These are phyloP conservation scores for Rissa tridactyla DNA, from an alignment of 2,113 vertebrate species.

Conservation along the genomic window DNA sequence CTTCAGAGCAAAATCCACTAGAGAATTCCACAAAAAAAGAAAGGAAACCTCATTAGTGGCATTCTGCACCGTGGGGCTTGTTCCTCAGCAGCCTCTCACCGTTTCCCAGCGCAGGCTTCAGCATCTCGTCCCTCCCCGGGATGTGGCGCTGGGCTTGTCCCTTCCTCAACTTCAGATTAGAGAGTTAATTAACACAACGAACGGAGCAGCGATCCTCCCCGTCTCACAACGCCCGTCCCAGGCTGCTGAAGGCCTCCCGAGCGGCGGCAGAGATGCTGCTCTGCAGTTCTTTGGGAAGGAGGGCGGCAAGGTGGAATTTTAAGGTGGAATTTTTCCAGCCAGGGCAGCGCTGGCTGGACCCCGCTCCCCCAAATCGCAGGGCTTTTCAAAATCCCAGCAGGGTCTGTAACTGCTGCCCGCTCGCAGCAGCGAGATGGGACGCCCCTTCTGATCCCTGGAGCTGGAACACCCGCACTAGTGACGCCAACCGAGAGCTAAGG, in stretches of 20 bases:
- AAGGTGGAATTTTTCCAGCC: not conserved
- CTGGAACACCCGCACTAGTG: not conserved
- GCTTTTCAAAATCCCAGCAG: accelerated
- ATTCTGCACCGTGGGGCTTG: accelerated
- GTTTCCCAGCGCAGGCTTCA: not conserved
- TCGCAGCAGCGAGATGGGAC: not conserved
- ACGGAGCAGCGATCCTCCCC: accelerated
- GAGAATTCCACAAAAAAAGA: not conserved
- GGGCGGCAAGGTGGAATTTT: not conserved
- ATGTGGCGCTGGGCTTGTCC: not conserved
- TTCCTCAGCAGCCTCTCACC: not conserved
- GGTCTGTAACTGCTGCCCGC: not conserved
- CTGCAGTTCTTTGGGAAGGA: not conserved
- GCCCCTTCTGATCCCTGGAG: not conserved
- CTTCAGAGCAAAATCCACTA: slow-evolving; percentile 90
- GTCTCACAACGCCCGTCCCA: not conserved
- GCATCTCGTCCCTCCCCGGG: not conserved
- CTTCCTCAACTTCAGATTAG: not conserved
- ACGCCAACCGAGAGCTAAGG: not conserved
- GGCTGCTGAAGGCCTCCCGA: not conserved
- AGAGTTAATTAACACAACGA: not conserved
- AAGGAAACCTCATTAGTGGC: not conserved
- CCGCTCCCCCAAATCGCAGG: accelerated
- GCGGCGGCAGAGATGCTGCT: not conserved
- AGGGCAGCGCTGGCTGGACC: not conserved